Conservation (phyloP, 1,140 invertebrate genomes). For the Neodiprion fabricii region DNA sequence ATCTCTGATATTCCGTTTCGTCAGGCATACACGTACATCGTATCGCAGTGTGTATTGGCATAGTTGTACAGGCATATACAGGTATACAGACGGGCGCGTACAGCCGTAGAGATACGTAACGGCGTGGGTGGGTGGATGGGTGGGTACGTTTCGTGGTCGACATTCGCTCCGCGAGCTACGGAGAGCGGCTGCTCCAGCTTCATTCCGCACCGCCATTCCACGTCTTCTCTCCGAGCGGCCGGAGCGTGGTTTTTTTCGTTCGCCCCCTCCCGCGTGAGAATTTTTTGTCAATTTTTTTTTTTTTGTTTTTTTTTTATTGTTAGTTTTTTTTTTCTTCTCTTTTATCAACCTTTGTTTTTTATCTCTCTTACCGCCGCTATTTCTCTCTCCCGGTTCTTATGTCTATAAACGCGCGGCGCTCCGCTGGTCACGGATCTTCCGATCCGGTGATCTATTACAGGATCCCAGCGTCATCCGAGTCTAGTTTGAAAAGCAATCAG, state of each 20-base stretch:
- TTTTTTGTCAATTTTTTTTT: not conserved
- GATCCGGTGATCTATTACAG: slow-evolving; percentile 16
- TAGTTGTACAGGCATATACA: no score
- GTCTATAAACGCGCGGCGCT: slow-evolving; percentile 11
- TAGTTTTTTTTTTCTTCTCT: not conserved
- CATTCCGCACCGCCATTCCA: no score
- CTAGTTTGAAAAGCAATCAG: no score
- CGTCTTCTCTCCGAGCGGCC: no score
- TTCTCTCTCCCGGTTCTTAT: no score
- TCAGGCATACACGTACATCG: not conserved
- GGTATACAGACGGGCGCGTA: no score
- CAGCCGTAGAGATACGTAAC: no score
- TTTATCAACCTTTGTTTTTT: not conserved
- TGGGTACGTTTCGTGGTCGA: not conserved
- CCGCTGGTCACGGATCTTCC: slow-evolving; percentile 16
- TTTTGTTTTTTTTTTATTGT: not conserved
- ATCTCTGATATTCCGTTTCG: not conserved
- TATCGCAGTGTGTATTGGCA: not conserved
- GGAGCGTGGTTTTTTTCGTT: no score
- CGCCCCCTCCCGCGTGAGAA: not conserved
- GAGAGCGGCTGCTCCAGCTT: not conserved
- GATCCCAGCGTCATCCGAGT: not conserved
- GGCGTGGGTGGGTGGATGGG: not conserved
- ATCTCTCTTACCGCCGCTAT: not conserved
- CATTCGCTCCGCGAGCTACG: not conserved